A percentile compares a stretch with the other conserved stretches of the same genome.
Conservation (phyloP, 2,797 vertebrate species). For the Chaunax sp. region DNA sequence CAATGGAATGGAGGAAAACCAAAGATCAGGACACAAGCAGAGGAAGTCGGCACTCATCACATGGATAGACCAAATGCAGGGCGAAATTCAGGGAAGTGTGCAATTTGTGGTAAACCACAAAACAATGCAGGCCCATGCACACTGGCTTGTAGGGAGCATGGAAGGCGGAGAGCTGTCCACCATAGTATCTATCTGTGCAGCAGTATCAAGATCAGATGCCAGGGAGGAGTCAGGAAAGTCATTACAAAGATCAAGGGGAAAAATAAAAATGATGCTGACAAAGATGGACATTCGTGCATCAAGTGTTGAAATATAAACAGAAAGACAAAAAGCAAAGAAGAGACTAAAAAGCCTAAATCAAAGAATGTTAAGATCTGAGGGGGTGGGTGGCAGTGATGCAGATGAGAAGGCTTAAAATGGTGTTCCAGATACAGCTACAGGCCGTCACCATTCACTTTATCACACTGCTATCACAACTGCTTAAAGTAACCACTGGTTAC, state of each 20-base stretch:
- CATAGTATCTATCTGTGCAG: conserved; percentile 74
- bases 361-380: conserved; percentile 30
- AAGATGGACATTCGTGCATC: conserved; percentile 35
- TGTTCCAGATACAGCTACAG: neutral
- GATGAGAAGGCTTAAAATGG: conserved; percentile 8
- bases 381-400: conserved; percentile 9
- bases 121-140: conserved; percentile 39
- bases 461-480: neutral
- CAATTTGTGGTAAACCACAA: conserved; percentile 14
- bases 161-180: neutral
- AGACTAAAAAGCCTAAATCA: conserved; percentile 27
- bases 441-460: conserved; percentile 2
- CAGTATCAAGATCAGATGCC: conserved; percentile 78
- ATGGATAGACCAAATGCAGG: conserved; percentile 41
- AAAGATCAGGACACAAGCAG: conserved; percentile 34
- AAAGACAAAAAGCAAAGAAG: conserved; percentile 34
- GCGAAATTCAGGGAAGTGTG: conserved; percentile 17
- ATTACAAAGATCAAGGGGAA: conserved; percentile 48
- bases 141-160: conserved; percentile 7
- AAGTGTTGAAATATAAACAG: conserved; percentile 29
- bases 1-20: conserved; percentile 29
- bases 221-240: conserved; percentile 59
- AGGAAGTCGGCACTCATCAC: conserved; percentile 46
- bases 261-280: conserved; percentile 54
- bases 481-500: conserved; percentile 2